Base-by-base conservation (phyloP, 1,140 invertebrate genomes). In the Drosophila ficusphila region DNA sequence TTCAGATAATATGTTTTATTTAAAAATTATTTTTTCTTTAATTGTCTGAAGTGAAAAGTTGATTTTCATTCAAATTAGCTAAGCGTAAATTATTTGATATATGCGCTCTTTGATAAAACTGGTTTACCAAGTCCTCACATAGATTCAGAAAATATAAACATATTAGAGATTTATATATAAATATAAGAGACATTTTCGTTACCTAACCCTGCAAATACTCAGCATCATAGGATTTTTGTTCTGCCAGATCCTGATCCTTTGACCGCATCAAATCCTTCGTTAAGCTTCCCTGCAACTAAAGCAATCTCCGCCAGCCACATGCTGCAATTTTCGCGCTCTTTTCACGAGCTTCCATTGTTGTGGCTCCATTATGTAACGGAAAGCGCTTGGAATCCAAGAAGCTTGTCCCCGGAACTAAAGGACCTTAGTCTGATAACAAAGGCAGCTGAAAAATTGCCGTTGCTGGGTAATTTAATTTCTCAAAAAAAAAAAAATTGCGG, bases 301-400 rank as follows among this genome's bases (percentile, higher is more conserved):
- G 8, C 3, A 60, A 60, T 19, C 53, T 34, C 34, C 33, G 19
- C 27, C 33, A 14, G 19, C 6, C 47, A 39, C 54, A 61, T 49
- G 54, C 46, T 33, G 64, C 53, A 70, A 56, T 21, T 83, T 83
- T 85, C 65, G 49, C 81, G 76, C 81, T 61, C 52, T 64, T 86
- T 86, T 76, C 27, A 16, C 19, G 29, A 58, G 29, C 54, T 53
- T 57, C 54, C 62, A 52, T 67, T 67, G 60, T 67, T 25, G n/a
- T 7, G 5, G 19, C 21, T 2, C 6, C 18, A 12, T 67, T 42
- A 67, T 67, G 64, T 67, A 67, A 67, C 64, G 60, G 64, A 67
- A 62, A 67, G 31, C 34, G 33, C 18, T 18, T 23, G 12, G 41
- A 62, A 21, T n/a, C 14, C 8, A 64, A 18, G 19, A 29, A 67